These are phyloP conservation scores for Melinaea marsaeus DNA, from an alignment of 2,888 invertebrate genomes.

Conservation along the genomic window DNA sequence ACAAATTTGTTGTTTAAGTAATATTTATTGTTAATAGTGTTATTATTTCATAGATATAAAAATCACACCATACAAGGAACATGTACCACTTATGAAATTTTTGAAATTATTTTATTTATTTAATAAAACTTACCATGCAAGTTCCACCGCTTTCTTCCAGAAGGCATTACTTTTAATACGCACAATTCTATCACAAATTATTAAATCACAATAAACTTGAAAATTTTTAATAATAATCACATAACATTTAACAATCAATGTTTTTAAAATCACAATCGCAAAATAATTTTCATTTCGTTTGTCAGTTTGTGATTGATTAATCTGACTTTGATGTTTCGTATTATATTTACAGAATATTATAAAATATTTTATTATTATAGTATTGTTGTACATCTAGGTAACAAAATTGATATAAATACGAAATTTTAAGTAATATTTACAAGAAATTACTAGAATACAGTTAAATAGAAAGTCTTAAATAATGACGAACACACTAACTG, in stretches of 20 bases:
- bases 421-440: too few species aligned
- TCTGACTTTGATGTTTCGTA: slow-evolving; percentile 4
- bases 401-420: too few species aligned
- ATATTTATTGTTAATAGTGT: neutral
- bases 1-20: too few species aligned
- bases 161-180: slow-evolving; percentile 60
- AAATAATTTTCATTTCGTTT: neutral
- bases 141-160: slow-evolving; percentile 87
- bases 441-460: too few species aligned
- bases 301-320: slow-evolving; percentile 1
- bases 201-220: too few species aligned
- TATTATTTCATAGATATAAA: neutral
- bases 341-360: neutral
- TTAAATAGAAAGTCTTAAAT: too few species aligned
- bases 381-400: neutral
- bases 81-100: neutral
- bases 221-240: slow-evolving; percentile 15
- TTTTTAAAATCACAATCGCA: slow-evolving; percentile 3
- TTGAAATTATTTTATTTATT: slow-evolving; percentile 8
- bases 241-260: slow-evolving; percentile 8
- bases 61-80: neutral
- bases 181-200: neutral
- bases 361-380: neutral
- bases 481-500: too few species aligned
- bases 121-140: slow-evolving; percentile 80